Base-by-base conservation (phyloP, 2,888 invertebrate genomes). In the Vesta saturnalis region DNA sequence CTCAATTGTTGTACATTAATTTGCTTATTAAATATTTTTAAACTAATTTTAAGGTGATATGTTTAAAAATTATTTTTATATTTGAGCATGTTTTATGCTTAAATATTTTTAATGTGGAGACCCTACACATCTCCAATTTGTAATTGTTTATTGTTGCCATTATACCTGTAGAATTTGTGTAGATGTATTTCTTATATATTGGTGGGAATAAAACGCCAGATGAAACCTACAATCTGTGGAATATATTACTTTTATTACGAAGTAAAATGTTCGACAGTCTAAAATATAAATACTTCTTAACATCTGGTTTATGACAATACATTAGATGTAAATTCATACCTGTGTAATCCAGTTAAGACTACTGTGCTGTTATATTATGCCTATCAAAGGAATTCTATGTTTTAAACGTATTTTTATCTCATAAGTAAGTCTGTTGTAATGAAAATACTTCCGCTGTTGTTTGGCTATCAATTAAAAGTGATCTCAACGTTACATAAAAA, bases 281-380 rank as follows among this genome's bases (percentile, higher is more conserved):
- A 64, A 61, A 58, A 30, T 64, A 69, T 35, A 56, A 56, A 70
- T 68, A 64, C 52, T 71, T 70, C 67, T 74, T 74, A 66, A 67
- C 62, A 77, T 83, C 83, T 84, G 83, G 83, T 83, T 83, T 80
- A 82, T 80, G 84, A 84, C 84, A 84, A 84, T 84, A 84, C 83
- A 80, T 83, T 83, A 83, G 83, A 81, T 81, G 79, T 83, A 82
- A 82, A 78, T 79, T 76, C 73, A 78, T 80, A 52, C 52, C 52
- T 52, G 79, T 78, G 77, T 81, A 77, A 77, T 76, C 73, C 77
- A 77, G 77, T 77, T 81, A 81, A 82, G 79, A 77, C 79, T 80
- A 81, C 79, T 80, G 79, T 80, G 81, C 79, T 80, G 80, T 81
- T 81, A 81, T 76, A 76, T 70, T 74, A 72, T 59, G 62, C 64